These are phyloP conservation scores for Saturnia japonica DNA, from an alignment of 2,888 invertebrate species.

Conservation along the genomic window DNA sequence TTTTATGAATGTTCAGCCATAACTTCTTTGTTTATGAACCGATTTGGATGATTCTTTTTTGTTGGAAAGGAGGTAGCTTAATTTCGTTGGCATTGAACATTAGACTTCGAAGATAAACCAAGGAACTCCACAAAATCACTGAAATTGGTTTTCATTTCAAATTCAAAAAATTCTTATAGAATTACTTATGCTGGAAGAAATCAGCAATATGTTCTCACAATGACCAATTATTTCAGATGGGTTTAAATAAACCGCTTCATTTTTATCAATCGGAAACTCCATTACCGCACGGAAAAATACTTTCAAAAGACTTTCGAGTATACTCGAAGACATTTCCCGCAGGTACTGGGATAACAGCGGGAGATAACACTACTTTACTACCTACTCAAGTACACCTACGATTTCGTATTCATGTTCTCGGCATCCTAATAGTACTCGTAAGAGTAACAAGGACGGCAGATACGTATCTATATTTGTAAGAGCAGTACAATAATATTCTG, in stretches of 20 bases:
- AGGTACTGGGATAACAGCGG: slow-evolving; percentile 36
- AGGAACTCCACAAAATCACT: too few relatives aligned
- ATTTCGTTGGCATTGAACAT: too few relatives aligned
- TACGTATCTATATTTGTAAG: not conserved
- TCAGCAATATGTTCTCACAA: too few relatives aligned
- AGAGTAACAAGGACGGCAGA: slow-evolving; percentile 9
- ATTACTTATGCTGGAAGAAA: too few relatives aligned
- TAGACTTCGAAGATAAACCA: too few relatives aligned
- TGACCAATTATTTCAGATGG: not conserved
- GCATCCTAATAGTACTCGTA: slow-evolving; percentile 27
- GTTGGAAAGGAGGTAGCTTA: too few relatives aligned
- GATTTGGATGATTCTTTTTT: too few relatives aligned
- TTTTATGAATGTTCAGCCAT: too few relatives aligned
- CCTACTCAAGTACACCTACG: slow-evolving; percentile 37
- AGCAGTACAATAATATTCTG: not conserved
- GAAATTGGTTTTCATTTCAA: too few relatives aligned
- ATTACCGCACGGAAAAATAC: slow-evolving; percentile 8
- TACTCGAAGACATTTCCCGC: slow-evolving; percentile 27
- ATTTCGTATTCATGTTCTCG: slow-evolving; percentile 44
- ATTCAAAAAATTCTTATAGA: too few relatives aligned
- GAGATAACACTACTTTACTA: slow-evolving; percentile 40
- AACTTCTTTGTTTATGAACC: too few relatives aligned
- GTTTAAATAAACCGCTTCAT: not conserved
- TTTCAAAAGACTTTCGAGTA: slow-evolving; percentile 14
- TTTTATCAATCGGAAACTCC: not conserved